A percentile compares a stretch with the other conserved stretches of the same genome.
These are phyloP conservation scores for Epizoanthus ramosus DNA, from an alignment of 92 coral and sea anemone genomes.

Conservation along the genomic window DNA sequence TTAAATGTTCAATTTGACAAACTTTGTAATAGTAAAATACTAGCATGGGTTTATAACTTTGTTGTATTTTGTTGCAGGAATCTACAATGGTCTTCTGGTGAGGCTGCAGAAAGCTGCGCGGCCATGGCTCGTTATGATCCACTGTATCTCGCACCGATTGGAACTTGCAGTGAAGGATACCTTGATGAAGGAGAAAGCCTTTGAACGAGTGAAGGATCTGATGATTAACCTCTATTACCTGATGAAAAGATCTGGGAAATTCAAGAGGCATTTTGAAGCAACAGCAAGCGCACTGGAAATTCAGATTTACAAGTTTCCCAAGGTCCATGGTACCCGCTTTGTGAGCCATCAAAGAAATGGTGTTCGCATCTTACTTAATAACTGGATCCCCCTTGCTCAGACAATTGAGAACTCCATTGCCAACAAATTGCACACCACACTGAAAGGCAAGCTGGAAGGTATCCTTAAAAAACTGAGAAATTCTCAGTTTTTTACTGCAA, in stretches of 20 bases:
- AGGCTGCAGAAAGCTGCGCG: no score
- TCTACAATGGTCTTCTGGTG: no score
- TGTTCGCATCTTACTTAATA: background rate
- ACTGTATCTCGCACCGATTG: no score
- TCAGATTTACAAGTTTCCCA: background rate
- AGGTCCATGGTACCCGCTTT: background rate
- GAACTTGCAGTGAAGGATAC: no score
- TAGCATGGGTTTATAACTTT: no score
- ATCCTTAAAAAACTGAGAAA: background rate
- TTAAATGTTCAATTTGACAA: no score
- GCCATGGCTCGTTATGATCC: no score
- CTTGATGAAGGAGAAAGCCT: no score
- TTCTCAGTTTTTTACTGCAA: background rate
- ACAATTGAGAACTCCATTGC: slow-evolving; percentile 9
- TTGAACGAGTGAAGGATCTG: background rate
- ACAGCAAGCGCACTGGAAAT: background rate
- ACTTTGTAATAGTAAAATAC: no score
- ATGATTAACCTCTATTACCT: background rate
- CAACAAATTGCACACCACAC: background rate
- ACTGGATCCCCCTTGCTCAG: background rate
- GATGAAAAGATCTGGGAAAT: no score
- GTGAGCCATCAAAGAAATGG: background rate
- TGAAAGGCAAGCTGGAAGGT: background rate
- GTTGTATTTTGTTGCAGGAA: no score
- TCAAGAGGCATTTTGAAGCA: background rate